These are phyloP conservation scores for Mamestra configurata DNA, from an alignment of 1,140 invertebrate genomes.

Conservation along the genomic window DNA sequence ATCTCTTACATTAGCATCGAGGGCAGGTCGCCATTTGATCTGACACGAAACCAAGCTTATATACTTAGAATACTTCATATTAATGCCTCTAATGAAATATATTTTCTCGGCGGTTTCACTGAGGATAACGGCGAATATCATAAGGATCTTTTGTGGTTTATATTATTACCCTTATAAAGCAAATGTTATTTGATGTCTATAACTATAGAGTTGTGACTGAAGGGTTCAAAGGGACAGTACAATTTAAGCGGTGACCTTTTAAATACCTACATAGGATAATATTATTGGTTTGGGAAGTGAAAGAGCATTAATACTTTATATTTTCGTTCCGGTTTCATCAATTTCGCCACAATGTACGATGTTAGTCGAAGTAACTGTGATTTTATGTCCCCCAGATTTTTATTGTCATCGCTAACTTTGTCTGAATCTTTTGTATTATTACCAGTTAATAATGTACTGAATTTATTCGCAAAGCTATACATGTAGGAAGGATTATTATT, in stretches of 20 bases:
- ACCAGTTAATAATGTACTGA: constrained; percentile 2
- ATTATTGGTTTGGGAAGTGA: neutral
- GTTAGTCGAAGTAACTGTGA: neutral
- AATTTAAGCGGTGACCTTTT: constrained; percentile 4
- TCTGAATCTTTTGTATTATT: neutral
- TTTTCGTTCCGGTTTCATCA: neutral
- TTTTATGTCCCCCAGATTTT: constrained; percentile 10
- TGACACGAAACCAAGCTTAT: constrained; percentile 60
- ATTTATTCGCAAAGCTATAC: constrained; percentile 3
- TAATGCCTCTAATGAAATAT: constrained; percentile 68
- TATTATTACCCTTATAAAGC: constrained; percentile 31
- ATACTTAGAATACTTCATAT: constrained; percentile 65
- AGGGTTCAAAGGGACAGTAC: constrained; percentile 23
- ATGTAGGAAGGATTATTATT: constrained; percentile 18
- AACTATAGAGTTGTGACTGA: constrained; percentile 4
- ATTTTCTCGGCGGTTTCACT: constrained; percentile 57
- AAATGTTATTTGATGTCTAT: constrained; percentile 31
- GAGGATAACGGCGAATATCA: constrained; percentile 50
- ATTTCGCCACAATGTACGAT: neutral
- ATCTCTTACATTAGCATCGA: constrained; percentile 75
- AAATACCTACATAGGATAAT: constrained; percentile 4
- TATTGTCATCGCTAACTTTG: constrained; percentile 4
- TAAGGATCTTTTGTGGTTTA: constrained; percentile 44
- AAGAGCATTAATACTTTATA: neutral
- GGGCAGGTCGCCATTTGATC: constrained; percentile 73